Percentiles rank a stretch among this genome's conserved stretches.
phyloP scores from a whole-genome alignment of 1,140 invertebrate species.

The Latrodectus geometricus region DNA sequence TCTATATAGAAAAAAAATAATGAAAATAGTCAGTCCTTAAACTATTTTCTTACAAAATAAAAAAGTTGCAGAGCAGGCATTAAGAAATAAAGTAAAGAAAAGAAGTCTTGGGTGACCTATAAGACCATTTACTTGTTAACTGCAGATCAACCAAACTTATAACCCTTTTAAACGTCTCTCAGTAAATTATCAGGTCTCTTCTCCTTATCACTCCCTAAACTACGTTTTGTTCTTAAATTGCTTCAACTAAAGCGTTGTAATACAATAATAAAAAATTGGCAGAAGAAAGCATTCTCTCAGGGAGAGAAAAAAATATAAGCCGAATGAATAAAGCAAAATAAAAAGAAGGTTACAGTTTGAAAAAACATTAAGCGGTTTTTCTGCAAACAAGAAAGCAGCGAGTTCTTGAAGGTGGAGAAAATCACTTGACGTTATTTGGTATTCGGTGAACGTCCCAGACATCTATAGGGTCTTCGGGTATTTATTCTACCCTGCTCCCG shows the following conservation, averaged over 20 bases:
- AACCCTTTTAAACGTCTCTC: conserved; percentile 18
- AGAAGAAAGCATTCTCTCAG: background rate
- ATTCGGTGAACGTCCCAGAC: conserved; percentile 52
- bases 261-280: conserved; percentile 21
- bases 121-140: conserved; percentile 39
- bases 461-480: conserved; percentile 60
- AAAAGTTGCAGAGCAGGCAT: background rate
- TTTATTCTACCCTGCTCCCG: conserved; percentile 59
- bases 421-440: conserved; percentile 62
- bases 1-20: background rate
- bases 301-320: conserved; percentile 1
- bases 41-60: background rate
- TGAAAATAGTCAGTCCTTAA: background rate
- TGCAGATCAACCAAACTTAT: conserved; percentile 1
- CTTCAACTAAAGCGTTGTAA: conserved; percentile 11
- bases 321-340: conserved; percentile 35
- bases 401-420: conserved; percentile 50
- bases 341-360: conserved; percentile 59
- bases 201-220: conserved; percentile 23
- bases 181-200: conserved; percentile 34
- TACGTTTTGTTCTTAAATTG: conserved; percentile 46
- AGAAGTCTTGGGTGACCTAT: conserved; percentile 9
- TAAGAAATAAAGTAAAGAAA: background rate
- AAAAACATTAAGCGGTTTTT: conserved; percentile 62
- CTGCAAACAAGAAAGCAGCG: conserved; percentile 55